Evolutionary conservation across 2,797 vertebrate genomes (phyloP), one percentile per base, ranked within the genome.

Genomic region (Rhodeus uyekii): DNA sequence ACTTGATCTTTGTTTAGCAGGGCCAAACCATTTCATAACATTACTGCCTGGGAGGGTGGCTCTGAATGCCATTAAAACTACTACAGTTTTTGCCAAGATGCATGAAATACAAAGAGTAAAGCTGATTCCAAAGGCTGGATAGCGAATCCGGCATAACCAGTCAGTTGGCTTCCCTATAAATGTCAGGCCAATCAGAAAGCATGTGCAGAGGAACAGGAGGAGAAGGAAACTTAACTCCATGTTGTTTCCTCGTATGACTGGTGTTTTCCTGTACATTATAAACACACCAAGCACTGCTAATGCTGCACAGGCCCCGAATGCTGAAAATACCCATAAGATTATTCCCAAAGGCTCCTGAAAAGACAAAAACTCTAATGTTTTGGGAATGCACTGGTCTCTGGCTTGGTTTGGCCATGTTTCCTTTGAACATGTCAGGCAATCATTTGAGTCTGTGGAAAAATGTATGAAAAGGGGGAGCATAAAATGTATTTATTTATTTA

Each of bases 41-140:
- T 90, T 85, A 81, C 87, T 92, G 63, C 90, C 91, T 65, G 94
- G 94, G 24, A 92, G 83, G 7, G 90, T 93, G 61, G 93, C 90
- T 75, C 87, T 90, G 85, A 94, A 94, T 0, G 92, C 94, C 86
- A 93, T 90, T 10, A 94, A 87, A 13, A 94, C 94, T 27, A 94
- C 93, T 3, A 88, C 78, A 50, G 94, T 94, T 86, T 94, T 95
- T 42, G 91, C 92, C 79, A 95, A 87, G n/a, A 95, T 91, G 81
- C 94, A 94, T 63, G 93, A 93, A 71, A 94, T 92, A 71, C 94
- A 95, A 4, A 95, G 90, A 3, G 92, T 90, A 88, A 95, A 95
- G 85, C 92, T 93, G 81, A 95, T 89, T 38, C 92, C 93, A 75
- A 94, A 95, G 10, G 91, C 91, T 34, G 92, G 90, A 74, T 94